Conservation (phyloP, 2,113 vertebrate species). For the Podilymbus podiceps region DNA sequence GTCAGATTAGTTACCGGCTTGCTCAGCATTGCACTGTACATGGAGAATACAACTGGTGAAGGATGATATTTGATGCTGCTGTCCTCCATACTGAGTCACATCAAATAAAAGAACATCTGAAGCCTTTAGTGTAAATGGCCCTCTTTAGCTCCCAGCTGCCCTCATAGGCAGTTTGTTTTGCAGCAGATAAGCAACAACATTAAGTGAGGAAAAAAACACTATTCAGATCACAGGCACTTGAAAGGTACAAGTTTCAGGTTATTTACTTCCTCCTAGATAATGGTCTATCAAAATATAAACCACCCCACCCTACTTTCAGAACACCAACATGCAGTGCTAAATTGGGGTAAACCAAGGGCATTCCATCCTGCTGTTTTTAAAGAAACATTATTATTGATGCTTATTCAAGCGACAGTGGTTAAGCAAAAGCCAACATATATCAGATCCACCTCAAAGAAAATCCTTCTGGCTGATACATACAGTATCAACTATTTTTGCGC, state of each 20-base stretch:
- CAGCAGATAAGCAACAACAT: neutral
- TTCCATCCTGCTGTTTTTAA: neutral
- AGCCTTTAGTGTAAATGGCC: neutral
- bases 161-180: neutral
- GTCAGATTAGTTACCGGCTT: neutral
- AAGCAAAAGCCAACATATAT: neutral
- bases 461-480: neutral
- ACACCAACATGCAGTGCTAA: neutral
- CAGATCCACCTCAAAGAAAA: neutral
- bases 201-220: neutral
- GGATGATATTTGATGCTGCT: neutral
- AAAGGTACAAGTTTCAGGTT: neutral
- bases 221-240: neutral
- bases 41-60: neutral
- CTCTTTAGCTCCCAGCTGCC: neutral
- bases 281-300: slow-evolving; percentile 18
- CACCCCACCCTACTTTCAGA: slow-evolving; percentile 51
- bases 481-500: neutral
- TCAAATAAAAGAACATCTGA: neutral
- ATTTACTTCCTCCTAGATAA: slow-evolving; percentile 31
- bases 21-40: neutral
- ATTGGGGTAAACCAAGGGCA: neutral
- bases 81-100: neutral
- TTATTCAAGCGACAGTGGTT: neutral
- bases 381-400: neutral